Conservation (phyloP, 2,113 vertebrate species). For the Falco punctatus region DNA sequence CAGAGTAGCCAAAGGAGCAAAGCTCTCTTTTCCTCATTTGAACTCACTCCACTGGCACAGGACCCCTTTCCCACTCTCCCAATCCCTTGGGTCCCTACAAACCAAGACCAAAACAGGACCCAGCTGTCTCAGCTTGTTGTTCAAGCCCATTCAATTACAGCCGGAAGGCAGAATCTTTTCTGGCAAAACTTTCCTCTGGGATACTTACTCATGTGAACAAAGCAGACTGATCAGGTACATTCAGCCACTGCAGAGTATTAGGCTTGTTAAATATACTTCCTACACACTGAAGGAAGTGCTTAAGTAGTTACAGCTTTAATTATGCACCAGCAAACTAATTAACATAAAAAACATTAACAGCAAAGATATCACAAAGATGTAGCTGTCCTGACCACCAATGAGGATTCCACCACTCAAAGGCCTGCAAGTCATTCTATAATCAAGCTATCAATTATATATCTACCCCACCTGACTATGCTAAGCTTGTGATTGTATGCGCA, state of each 20-base stretch:
- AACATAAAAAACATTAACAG: neutral
- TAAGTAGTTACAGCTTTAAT: neutral
- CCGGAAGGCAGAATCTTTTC: constrained; percentile 29
- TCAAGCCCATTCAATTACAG: constrained; percentile 41
- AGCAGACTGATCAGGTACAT: neutral
- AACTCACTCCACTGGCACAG: constrained; percentile 46
- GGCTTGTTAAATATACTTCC: neutral
- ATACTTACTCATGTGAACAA: neutral
- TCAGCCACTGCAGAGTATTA: neutral
- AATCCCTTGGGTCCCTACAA: constrained; percentile 35
- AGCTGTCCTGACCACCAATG: neutral
- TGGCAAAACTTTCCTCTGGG: constrained; percentile 29
- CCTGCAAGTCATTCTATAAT: neutral
- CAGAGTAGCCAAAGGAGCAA: neutral
- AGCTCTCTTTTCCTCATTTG: constrained; percentile 45
- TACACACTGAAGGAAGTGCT: neutral
- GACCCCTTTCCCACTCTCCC: constrained; percentile 46
- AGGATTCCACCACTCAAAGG: neutral
- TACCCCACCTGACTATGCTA: neutral
- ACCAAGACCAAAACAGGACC: constrained; percentile 57
- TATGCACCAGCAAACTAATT: neutral
- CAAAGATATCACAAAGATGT: neutral
- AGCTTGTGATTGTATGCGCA: neutral
- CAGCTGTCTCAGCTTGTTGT: constrained; percentile 48
- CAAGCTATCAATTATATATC: accelerated